Percentiles rank a stretch among this genome's conserved stretches.
Conservation (phyloP, 2,888 invertebrate species). For the Tachina grossa region DNA sequence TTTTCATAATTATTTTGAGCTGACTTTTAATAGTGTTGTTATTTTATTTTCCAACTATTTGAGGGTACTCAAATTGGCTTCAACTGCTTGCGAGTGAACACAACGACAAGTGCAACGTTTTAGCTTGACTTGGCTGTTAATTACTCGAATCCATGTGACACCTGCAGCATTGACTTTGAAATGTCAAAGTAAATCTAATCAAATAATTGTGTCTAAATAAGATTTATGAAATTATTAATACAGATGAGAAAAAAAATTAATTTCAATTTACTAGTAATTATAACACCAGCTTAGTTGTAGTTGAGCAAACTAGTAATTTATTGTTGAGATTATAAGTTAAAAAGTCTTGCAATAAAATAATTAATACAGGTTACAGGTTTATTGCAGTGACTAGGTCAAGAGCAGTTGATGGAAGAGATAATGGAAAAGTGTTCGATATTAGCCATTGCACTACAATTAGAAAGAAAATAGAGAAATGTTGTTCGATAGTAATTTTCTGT, state of each 20-base stretch:
- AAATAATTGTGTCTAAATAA: slow-evolving; percentile 53
- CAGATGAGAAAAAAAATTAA: slow-evolving; percentile 16
- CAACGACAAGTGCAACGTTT: slow-evolving; percentile 5
- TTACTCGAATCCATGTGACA: slow-evolving; percentile 62
- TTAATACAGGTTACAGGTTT: slow-evolving; percentile 15
- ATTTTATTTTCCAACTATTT: slow-evolving; percentile 20
- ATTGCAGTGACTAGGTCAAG: slow-evolving; percentile 44
- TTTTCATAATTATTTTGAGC: slow-evolving; percentile 22
- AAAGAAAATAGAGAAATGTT: neutral
- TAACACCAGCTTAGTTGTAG: slow-evolving; percentile 31
- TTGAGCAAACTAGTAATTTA: slow-evolving; percentile 14
- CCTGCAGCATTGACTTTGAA: slow-evolving; percentile 71
- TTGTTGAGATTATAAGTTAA: slow-evolving; percentile 6
- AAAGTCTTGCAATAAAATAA: slow-evolving; percentile 3
- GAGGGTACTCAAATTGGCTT: slow-evolving; percentile 20
- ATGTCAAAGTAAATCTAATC: slow-evolving; percentile 68
- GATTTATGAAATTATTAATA: slow-evolving; percentile 53
- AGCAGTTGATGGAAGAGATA: neutral
- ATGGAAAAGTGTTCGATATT: neutral
- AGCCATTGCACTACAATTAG: neutral
- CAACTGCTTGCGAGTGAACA: slow-evolving; percentile 6
- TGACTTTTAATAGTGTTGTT: slow-evolving; percentile 32
- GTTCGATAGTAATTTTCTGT: too few species aligned
- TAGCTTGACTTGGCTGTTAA: slow-evolving; percentile 43
- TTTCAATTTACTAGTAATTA: slow-evolving; percentile 51